phyloP scores from a whole-genome alignment of 2,113 vertebrate species.

The Capreolus pygargus region DNA sequence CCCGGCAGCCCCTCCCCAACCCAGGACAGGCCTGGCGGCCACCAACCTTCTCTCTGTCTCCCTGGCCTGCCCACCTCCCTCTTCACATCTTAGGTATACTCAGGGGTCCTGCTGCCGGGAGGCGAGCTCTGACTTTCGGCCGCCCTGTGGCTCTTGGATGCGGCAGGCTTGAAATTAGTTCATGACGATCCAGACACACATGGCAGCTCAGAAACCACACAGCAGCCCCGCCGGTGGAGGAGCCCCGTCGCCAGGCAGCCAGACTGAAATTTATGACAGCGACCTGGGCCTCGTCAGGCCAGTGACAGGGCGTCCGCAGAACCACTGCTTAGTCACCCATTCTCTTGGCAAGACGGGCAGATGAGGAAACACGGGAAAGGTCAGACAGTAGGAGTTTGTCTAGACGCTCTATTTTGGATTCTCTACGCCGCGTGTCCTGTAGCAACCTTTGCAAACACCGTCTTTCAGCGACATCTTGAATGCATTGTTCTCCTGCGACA shows the following conservation, averaged over 20 bases:
- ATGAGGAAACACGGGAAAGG: constrained; percentile 84
- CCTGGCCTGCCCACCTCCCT: constrained; percentile 60
- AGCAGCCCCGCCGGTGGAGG: constrained; percentile 74
- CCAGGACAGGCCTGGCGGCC: background rate
- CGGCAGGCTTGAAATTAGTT: constrained; percentile 78
- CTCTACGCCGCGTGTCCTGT: constrained; percentile 74
- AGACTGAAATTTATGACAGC: constrained; percentile 81
- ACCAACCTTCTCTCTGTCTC: constrained; percentile 45
- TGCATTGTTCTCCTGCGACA: constrained; percentile 48
- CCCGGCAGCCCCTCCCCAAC: background rate
- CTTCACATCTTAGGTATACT: constrained; percentile 67
- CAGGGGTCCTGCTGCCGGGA: constrained; percentile 74
- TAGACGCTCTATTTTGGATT: constrained; percentile 86
- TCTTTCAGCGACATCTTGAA: constrained; percentile 73
- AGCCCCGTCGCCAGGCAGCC: constrained; percentile 78
- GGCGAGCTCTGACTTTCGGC: constrained; percentile 74
- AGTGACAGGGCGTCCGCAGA: constrained; percentile 80
- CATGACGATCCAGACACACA: constrained; percentile 80
- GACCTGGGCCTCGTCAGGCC: constrained; percentile 82
- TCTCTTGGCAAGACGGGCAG: constrained; percentile 80
- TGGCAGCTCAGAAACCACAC: constrained; percentile 78
- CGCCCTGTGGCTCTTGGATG: constrained; percentile 78
- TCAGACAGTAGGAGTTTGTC: constrained; percentile 88
- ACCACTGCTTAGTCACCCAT: constrained; percentile 85
- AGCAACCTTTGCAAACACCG: constrained; percentile 79